Conservation (phyloP, 2,113 vertebrate species). For the Centropristis striata region DNA sequence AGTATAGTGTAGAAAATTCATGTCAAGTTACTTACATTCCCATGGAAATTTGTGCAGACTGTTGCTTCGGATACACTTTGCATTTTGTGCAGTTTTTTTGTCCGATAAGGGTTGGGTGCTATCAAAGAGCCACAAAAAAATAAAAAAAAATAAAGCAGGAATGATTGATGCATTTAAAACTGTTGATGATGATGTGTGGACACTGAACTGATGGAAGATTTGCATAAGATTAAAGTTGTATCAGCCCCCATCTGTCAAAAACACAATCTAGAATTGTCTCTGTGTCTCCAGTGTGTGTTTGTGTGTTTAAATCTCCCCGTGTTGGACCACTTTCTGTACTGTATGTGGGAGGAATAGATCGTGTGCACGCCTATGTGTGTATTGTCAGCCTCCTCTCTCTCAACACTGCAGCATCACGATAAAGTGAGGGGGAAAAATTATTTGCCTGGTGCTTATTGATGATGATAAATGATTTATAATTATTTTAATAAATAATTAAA, state of each 20-base stretch:
- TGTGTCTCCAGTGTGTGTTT: conserved; percentile 54
- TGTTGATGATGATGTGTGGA: conserved; percentile 39
- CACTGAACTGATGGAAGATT: conserved; percentile 54
- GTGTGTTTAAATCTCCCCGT: conserved; percentile 51
- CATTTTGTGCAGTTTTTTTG: conserved; percentile 20
- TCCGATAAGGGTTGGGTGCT: conserved; percentile 11
- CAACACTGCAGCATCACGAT: conserved; percentile 49
- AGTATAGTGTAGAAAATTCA: conserved; percentile 50
- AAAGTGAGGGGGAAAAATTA: conserved; percentile 40
- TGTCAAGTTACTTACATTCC: conserved; percentile 48
- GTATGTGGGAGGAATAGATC: conserved; percentile 72
- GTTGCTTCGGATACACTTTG: conserved; percentile 38
- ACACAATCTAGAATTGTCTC: conserved; percentile 58
- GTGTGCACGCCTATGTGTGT: conserved; percentile 61
- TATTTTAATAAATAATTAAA: conserved; percentile 79
- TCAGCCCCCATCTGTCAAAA: conserved; percentile 63
- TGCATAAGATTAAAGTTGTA: conserved; percentile 75
- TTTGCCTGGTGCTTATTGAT: conserved; percentile 73
- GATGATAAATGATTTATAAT: conserved; percentile 74
- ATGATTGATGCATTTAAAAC: conserved; percentile 44
- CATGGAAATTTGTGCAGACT: conserved; percentile 41
- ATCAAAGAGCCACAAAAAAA: conserved; percentile 18
- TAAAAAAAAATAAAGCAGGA: conserved; percentile 31
- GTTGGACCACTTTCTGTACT: conserved; percentile 60
- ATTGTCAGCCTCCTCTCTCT: conserved; percentile 49